These are phyloP conservation scores for Eupristina koningsbergeri DNA, from an alignment of 1,140 invertebrate species.

Conservation along the genomic window DNA sequence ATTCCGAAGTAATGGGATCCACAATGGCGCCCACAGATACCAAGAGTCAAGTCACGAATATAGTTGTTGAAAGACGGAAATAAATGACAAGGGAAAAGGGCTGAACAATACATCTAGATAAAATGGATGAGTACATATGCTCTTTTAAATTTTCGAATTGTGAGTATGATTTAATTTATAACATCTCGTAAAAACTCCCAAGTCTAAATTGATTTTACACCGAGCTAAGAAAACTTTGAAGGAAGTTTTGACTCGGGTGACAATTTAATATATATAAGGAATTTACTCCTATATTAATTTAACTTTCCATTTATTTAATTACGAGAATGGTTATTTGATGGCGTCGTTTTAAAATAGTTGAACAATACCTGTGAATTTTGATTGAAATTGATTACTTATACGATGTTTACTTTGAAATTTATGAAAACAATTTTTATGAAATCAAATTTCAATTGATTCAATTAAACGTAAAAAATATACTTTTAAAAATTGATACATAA, in stretches of 20 bases:
- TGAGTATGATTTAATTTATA: conserved; percentile 16
- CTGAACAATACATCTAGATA: neutral
- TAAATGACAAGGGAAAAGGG: neutral
- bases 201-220: neutral
- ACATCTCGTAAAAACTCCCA: neutral
- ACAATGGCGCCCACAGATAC: neutral
- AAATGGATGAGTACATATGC: neutral
- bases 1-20: conserved; percentile 15
- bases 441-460: too few species aligned
- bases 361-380: neutral
- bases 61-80: neutral
- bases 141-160: neutral
- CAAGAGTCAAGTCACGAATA: neutral
- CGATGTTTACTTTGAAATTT: too few species aligned
- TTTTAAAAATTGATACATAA: too few species aligned
- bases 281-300: neutral
- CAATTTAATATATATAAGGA: neutral
- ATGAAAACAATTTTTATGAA: too few species aligned
- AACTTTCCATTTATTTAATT: conserved; percentile 31
- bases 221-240: neutral
- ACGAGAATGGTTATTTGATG: neutral
- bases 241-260: neutral
- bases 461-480: too few species aligned
- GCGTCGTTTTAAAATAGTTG: neutral
- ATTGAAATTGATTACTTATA: neutral